Base-by-base conservation (phyloP, 1,140 invertebrate species). In the Drosophila punjabiensis region DNA sequence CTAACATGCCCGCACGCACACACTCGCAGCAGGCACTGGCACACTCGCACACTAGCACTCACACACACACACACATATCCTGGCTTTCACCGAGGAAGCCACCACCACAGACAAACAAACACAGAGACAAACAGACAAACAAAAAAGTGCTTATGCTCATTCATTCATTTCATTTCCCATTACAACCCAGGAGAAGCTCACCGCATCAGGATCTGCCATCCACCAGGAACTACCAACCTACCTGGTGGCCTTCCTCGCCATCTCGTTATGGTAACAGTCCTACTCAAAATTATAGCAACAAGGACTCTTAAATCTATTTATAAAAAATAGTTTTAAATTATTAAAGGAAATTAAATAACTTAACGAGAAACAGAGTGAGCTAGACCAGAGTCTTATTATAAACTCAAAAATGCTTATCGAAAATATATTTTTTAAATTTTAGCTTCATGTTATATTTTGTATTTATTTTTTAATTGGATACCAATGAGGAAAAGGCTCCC, bases 101-200 rank as follows among this genome's bases (percentile, higher is more conserved):
- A 75, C 69, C 71, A 67, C 64, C 70, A 67, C 64, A 63, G 43
- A 67, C 60, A 63, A 68, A 62, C 81, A 66, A 63, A 70, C 59
- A 74, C 47, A 66, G 47, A 50, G 39, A 71, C 61, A 59, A 37
- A 62, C 63, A 81, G 58, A 76, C 70, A 88, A 87, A 88, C 83
- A 89, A 90, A 90, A 79, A 90, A 91, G 86, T 90, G 82, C 86
- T 90, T 90, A 90, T 90, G 86, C 82, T 90, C 86, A 90, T 90
- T 90, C 86, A 90, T 90, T 90, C 86, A 90, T 90, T 90, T 90
- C 86, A 90, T 90, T 90, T 90, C 86, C 86, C 86, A 90, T 90
- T 90, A 90, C 86, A 90, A 58, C 69, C 68, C 48, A 61, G 66
- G 48, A 76, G 76, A 45, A 79, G 66, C 75, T 79, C 59, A 45